phyloP scores from a whole-genome alignment of 2,888 invertebrate genomes.

The Leucania comma region DNA sequence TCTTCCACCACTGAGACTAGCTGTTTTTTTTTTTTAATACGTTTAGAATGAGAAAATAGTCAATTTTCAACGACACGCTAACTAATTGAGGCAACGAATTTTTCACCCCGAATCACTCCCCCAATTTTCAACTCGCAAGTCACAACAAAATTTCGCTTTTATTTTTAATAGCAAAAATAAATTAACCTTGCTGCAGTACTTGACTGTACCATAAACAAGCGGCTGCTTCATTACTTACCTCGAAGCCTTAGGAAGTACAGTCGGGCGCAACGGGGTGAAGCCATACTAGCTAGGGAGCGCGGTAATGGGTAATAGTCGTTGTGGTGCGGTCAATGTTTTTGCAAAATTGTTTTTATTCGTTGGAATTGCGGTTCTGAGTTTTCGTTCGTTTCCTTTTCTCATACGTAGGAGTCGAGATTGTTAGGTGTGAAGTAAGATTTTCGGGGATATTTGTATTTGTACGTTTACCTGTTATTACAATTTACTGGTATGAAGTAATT shows the following conservation, averaged over 20 bases:
- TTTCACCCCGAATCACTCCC: neutral
- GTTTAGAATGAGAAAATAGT: too few relatives aligned
- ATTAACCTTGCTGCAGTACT: constrained; percentile 54
- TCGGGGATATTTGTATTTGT: neutral
- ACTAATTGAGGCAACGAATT: too few relatives aligned
- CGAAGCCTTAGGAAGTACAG: constrained; percentile 74
- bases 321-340: constrained; percentile 62
- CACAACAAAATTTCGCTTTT: constrained; percentile 30
- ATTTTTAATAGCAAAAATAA: constrained; percentile 60
- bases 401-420: constrained; percentile 18
- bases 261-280: constrained; percentile 74
- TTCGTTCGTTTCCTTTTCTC: constrained; percentile 31
- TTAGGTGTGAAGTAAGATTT: constrained; percentile 1
- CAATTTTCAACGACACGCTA: too few relatives aligned
- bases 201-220: constrained; percentile 65
- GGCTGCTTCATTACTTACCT: constrained; percentile 68
- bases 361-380: constrained; percentile 34
- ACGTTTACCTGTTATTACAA: neutral
- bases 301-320: constrained; percentile 62
- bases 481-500: too few relatives aligned
- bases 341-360: constrained; percentile 59
- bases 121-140: constrained; percentile 29
- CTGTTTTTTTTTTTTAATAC: too few relatives aligned
- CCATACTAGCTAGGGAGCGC: constrained; percentile 61
- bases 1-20: too few relatives aligned